Evolutionary conservation across 2,797 vertebrate genomes (phyloP).

Genomic region (Luscinia megarhynchos): DNA sequence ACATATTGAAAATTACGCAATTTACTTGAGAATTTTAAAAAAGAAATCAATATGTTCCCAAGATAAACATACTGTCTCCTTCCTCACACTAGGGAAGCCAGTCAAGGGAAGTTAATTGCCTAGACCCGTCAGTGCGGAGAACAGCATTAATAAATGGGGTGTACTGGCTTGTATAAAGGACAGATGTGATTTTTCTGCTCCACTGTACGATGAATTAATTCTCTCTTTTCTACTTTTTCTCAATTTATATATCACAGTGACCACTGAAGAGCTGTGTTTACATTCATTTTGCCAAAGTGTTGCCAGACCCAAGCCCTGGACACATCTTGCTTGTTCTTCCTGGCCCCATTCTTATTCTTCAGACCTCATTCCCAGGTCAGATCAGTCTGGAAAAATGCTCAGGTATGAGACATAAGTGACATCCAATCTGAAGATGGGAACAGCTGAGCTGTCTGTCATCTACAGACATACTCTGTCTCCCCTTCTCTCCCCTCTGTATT

Average conservation of each 20-base stretch:
- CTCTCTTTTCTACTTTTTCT: slow-evolving; percentile 53
- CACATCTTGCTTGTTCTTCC: not conserved
- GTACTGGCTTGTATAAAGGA: slow-evolving; percentile 79
- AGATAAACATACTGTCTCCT: slow-evolving; percentile 67
- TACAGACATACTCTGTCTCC: not conserved
- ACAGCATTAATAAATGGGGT: slow-evolving; percentile 81
- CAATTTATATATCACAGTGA: slow-evolving; percentile 60
- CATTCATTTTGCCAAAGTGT: not conserved
- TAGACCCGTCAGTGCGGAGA: slow-evolving; percentile 69
- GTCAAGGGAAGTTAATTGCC: slow-evolving; percentile 78
- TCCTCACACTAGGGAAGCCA: slow-evolving; percentile 60
- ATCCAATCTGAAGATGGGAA: not conserved
- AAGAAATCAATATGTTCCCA: slow-evolving; percentile 55
- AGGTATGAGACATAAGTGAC: not conserved
- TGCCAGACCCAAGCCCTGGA: not conserved
- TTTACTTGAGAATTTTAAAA: slow-evolving; percentile 62
- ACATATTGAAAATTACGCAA: slow-evolving; percentile 18
- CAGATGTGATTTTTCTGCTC: slow-evolving; percentile 83
- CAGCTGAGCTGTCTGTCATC: not conserved
- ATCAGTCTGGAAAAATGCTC: not conserved
- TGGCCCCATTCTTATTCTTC: not conserved
- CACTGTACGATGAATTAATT: slow-evolving; percentile 76
- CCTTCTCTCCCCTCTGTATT: not conserved
- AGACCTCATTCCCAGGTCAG: not conserved
- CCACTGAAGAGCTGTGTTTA: slow-evolving; percentile 58